Evolutionary conservation across 2,888 invertebrate species (phyloP), one percentile per base, ranked within the genome.

Genomic region (Cerastoderma edule): DNA sequence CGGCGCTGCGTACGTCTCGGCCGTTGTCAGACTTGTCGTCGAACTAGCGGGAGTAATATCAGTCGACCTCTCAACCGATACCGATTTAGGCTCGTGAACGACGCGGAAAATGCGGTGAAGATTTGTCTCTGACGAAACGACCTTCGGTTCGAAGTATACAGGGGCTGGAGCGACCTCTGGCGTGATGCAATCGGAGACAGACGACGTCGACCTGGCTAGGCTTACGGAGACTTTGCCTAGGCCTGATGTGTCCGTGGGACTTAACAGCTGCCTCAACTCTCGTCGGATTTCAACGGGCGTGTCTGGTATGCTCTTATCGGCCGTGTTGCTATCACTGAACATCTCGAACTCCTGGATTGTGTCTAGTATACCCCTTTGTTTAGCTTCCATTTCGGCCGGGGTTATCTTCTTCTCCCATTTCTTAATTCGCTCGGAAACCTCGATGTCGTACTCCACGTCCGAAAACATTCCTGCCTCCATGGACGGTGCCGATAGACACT

Each of bases 401-500:
- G 87, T 86, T 83, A 90, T 86, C 56, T 83, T 86, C 39, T 84
- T 87, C 68, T 90, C 90, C 90, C 90, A 90, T 48, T 88, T 89
- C 69, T 89, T 89, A n/a, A 90, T 87, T 44, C 90, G 72, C 56
- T 90, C 89, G 0, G 89, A 84, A 6, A 90, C 89, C 71, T 89
- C 89, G 48, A 90, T 90, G 67, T 90, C 84, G 68, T 90, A 90
- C 57, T 90, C 90, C 22, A 89, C 90, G 77, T 90, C 90, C 1
- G 90, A 90, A 72, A 90, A 90, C 90, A 90, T 90, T 24, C 90
- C 90, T 30, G 80, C 65, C 48, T 87, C 88, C 53, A 79, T 53
- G 1, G 30, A n/a, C 3, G 86, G 82, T 22, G 75, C 54, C 13
- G 75, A 76, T 19, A 83, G 66, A 68, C 66, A 73, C 44, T 80